Conservation (phyloP, 1,140 invertebrate genomes). For the Wiebesia pumilae region DNA sequence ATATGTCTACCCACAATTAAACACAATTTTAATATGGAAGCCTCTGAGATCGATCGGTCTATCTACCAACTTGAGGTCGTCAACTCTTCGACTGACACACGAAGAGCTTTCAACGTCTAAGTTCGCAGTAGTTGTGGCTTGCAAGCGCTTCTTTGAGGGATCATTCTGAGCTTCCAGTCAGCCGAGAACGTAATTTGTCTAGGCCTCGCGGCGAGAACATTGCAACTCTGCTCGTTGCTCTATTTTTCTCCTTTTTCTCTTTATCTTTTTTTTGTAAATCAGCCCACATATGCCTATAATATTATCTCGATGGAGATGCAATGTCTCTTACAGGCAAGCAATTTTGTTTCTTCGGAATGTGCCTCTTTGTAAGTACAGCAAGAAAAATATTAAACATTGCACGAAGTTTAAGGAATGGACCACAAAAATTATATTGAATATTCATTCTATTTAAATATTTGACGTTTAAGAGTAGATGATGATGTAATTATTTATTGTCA, state of each 20-base stretch:
- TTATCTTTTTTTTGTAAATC: constrained; percentile 33
- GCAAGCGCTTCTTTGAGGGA: constrained; percentile 62
- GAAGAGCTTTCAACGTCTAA: background rate
- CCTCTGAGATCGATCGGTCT: background rate
- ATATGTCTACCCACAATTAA: background rate
- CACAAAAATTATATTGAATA: too few relatives aligned
- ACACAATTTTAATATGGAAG: constrained; percentile 40
- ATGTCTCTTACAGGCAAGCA: constrained; percentile 32
- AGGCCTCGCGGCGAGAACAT: constrained; percentile 54
- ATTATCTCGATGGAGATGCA: constrained; percentile 7
- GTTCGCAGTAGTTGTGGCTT: constrained; percentile 6
- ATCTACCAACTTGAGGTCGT: constrained; percentile 1
- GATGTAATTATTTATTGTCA: too few relatives aligned
- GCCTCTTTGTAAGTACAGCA: background rate
- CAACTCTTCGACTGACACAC: background rate
- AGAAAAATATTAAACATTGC: constrained; percentile 10
- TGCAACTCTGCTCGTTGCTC: constrained; percentile 35
- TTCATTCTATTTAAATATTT: too few relatives aligned
- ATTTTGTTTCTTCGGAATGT: constrained; percentile 16
- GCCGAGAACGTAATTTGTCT: constrained; percentile 65
- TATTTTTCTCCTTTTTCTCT: constrained; percentile 1
- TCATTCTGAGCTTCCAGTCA: constrained; percentile 61
- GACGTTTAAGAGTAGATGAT: too few relatives aligned
- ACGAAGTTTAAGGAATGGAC: background rate
- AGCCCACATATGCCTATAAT: constrained; percentile 2